Base-by-base conservation (phyloP, 1,140 invertebrate species). In the Hyles vespertilio region DNA sequence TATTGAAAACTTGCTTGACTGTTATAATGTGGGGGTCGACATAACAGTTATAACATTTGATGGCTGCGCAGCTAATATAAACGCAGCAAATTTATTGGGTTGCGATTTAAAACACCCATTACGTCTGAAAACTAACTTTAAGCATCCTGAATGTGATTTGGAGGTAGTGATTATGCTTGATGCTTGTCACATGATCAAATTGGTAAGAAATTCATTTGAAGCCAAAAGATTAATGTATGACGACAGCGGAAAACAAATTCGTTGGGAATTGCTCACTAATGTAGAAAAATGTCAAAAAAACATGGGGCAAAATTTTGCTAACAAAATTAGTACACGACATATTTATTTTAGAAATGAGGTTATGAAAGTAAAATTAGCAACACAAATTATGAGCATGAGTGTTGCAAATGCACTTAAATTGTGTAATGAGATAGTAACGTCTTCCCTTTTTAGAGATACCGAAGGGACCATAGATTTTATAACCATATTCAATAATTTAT, bases 151-250 rank as follows among this genome's bases (percentile, higher is more conserved):
- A n/a, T 67, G 52, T n/a, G n/a, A n/a, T n/a, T n/a, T n/a, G n/a
- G n/a, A n/a, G n/a, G n/a, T n/a, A n/a, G n/a, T n/a, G n/a, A n/a
- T n/a, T n/a, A 67, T 85, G 52, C 53, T 79, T 36, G 81, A 87
- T 58, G 51, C 78, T 32, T 87, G 81, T 48, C 84, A 87, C 56
- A 79, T 86, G 70, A 51, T 87, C 6, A 89, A 89, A 74, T 65
- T 81, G 11, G 53, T 72, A 6, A 9, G 64, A 44, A 72, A 69
- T 51, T 12, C 58, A 40, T 69, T 69, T 50, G 60, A 66, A 57
- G n/a, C 46, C 8, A 71, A 71, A 58, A 68, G 50, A 52, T 5
- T 47, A 48, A 49, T 69, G 44, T 66, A 59, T 45, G 61, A 69
- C 49, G 34, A 57, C 8, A 36, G 51, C n/a, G 51, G 58, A 32